phyloP scores from a whole-genome alignment of 2,113 vertebrate species.

The Gobius niger region DNA sequence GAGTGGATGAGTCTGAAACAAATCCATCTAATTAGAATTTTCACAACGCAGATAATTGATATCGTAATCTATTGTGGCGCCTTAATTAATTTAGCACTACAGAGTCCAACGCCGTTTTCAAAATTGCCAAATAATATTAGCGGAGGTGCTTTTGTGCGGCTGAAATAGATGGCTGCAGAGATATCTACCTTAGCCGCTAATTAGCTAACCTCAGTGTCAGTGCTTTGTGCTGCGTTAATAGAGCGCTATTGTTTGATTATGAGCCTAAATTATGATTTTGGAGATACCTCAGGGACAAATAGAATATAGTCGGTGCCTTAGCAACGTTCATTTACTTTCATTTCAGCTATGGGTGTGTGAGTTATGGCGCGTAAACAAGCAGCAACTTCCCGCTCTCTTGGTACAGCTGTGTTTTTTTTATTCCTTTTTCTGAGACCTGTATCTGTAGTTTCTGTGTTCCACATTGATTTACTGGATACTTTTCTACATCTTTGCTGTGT shows the following conservation, averaged over 20 bases:
- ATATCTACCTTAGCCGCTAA: not conserved
- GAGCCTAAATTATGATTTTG: not conserved
- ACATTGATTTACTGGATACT: too few relatives aligned
- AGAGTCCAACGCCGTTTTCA: not conserved
- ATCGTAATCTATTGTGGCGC: not conserved
- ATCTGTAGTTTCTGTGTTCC: too few relatives aligned
- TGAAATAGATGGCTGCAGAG: not conserved
- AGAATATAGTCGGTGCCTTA: not conserved
- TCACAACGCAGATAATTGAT: not conserved
- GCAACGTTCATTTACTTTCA: not conserved
- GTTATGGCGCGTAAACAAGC: too few relatives aligned
- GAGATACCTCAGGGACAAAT: not conserved
- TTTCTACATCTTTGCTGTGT: too few relatives aligned
- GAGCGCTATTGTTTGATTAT: not conserved
- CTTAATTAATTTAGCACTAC: not conserved
- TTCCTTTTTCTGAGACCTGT: too few relatives aligned
- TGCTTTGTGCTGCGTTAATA: not conserved
- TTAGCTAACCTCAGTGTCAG: conserved; percentile 1
- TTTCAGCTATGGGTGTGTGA: too few relatives aligned
- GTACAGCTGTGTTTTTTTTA: too few relatives aligned
- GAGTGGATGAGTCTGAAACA: not conserved
- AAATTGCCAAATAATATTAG: not conserved
- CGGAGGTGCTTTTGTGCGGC: not conserved
- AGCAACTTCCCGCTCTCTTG: too few relatives aligned
- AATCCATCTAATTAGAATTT: not conserved